phyloP scores from a whole-genome alignment of 2,797 vertebrate species.

The Coracias cyanogaster region DNA sequence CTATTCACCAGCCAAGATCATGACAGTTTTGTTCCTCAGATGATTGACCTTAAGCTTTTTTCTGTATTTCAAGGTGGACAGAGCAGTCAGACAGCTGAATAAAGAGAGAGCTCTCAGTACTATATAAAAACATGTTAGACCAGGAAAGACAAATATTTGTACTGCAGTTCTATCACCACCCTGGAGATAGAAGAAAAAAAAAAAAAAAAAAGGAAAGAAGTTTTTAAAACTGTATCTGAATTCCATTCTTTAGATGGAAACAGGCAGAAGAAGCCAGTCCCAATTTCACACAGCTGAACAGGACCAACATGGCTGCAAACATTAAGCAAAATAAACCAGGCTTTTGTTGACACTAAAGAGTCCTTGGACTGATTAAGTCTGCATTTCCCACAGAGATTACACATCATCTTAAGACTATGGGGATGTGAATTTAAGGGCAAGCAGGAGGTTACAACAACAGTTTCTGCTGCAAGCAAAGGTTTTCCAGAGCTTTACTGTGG shows the following conservation, averaged over 20 bases:
- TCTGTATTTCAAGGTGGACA: not conserved
- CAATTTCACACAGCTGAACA: not conserved
- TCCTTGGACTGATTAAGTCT: not conserved
- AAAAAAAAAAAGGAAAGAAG: not conserved
- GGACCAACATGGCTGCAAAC: not conserved
- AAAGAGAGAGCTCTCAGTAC: not conserved
- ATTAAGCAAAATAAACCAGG: not conserved
- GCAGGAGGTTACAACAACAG: not conserved
- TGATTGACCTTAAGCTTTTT: not conserved
- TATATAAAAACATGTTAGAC: slow-evolving; percentile 1
- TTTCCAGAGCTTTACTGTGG: not conserved
- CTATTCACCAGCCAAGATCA: not conserved
- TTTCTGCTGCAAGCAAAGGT: not conserved
- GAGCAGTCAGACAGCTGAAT: slow-evolving; percentile 11
- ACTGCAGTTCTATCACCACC: not conserved
- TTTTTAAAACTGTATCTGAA: not conserved
- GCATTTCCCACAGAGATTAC: slow-evolving; percentile 31
- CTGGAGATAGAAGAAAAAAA: not conserved
- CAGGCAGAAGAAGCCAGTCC: not conserved
- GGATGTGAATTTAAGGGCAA: not conserved
- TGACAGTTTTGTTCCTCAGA: not conserved
- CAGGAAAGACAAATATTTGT: slow-evolving; percentile 67
- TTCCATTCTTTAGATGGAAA: not conserved
- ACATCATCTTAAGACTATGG: not conserved
- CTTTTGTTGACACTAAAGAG: slow-evolving; percentile 1